These are phyloP conservation scores for Mormoops blainvillei DNA, from an alignment of 2,113 vertebrate species.

Conservation along the genomic window DNA sequence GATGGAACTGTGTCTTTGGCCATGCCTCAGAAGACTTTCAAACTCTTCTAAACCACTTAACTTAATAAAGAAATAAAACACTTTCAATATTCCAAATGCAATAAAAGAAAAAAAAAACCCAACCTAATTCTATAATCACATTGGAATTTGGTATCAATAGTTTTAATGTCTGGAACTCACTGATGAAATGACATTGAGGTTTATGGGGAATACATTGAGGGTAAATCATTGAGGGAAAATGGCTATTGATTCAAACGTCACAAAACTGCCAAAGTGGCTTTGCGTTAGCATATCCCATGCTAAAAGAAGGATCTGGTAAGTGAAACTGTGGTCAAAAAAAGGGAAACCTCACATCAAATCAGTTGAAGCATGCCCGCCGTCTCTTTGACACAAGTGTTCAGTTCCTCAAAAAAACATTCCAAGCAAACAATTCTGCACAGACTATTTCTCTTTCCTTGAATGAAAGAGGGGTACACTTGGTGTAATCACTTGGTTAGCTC, in stretches of 20 bases:
- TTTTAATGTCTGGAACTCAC: slow-evolving; percentile 64
- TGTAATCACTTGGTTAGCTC: not conserved
- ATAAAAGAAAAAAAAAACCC: slow-evolving; percentile 70
- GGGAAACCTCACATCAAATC: slow-evolving; percentile 38
- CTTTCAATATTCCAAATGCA: slow-evolving; percentile 75
- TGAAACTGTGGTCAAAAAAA: slow-evolving; percentile 42
- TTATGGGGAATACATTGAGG: slow-evolving; percentile 59
- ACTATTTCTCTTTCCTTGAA: slow-evolving; percentile 30
- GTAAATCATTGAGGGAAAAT: slow-evolving; percentile 60
- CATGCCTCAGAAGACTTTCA: slow-evolving; percentile 78
- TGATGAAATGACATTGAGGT: slow-evolving; percentile 60
- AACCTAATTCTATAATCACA: slow-evolving; percentile 71
- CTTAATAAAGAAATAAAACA: slow-evolving; percentile 76
- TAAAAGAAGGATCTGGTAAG: slow-evolving; percentile 48
- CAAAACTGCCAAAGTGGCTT: slow-evolving; percentile 67
- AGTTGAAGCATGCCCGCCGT: not conserved
- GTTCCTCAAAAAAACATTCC: slow-evolving; percentile 34
- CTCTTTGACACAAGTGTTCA: slow-evolving; percentile 48
- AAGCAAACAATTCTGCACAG: slow-evolving; percentile 40
- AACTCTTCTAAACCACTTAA: slow-evolving; percentile 71
- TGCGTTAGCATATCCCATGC: not conserved
- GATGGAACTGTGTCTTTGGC: slow-evolving; percentile 76
- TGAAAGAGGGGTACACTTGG: not conserved
- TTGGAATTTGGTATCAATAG: slow-evolving; percentile 78
- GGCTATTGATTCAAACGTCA: slow-evolving; percentile 52